Evolutionary conservation across 2,113 vertebrate species (phyloP), one percentile per base, ranked within the genome.

Genomic region (Thamnophis sirtalis): DNA sequence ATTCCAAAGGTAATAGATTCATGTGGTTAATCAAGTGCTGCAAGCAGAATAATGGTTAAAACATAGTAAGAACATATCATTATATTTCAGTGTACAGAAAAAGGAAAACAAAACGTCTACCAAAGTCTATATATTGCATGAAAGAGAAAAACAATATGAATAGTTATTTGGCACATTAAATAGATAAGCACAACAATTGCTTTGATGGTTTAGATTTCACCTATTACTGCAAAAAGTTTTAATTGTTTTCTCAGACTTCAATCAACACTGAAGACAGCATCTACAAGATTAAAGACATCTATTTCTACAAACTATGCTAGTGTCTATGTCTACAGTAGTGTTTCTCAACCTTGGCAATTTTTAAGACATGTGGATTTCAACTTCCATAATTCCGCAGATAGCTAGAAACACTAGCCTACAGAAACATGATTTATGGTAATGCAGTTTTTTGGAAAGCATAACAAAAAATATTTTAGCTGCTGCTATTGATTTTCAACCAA

Each of bases 1-100:
- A 97, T 49, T 99, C 98, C 96, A 98, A 95, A 0, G 99, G 99
- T 95, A 99, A 98, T 38, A 98, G 97, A 97, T 99, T 99, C 91
- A 99, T 95, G 95, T 99, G 98, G 87, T 98, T 98, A 97, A 99
- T 97, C 96, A 98, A 94, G 89, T 99, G 98, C 99, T 99, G 88
- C 11, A 6, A 50, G 55, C n/a, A 86, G 22, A 63, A 80, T 80
- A 80, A 80, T 43, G 73, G 73, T 93, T 10, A 84, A 95, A 26
- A 56, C 94, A 58, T 93, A 84, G 93, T 0, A 43, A 60, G 86
- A 85, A 22, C 88, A 11, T 88, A n/a, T 54, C 28, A 68, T n/a
- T 91, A 33, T 63, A 26, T 55, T 93, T 0, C 73, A 38, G 8
- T 50, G 86, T 38, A 63, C 6, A 51, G 28, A 50, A 60, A 91